phyloP scores from a whole-genome alignment of 2,888 invertebrate genomes.

The Keiferia lycopersicella region DNA sequence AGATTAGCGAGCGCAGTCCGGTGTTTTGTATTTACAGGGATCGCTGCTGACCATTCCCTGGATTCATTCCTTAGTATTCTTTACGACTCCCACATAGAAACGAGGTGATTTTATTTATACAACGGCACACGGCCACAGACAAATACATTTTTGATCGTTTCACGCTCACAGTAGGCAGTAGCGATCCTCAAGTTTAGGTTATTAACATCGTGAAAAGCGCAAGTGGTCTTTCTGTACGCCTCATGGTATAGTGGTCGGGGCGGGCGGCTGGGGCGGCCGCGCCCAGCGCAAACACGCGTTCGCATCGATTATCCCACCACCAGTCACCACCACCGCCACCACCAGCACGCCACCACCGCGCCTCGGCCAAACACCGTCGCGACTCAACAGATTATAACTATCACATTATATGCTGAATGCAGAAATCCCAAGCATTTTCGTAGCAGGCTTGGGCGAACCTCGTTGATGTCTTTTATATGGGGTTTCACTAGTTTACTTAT shows the following conservation, averaged over 20 bases:
- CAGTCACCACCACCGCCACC: neutral
- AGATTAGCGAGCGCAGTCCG: too few species aligned
- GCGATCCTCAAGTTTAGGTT: too few species aligned
- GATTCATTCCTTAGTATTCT: too few species aligned
- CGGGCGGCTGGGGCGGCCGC: neutral
- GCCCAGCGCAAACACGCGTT: constrained; percentile 20
- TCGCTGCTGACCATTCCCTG: too few species aligned
- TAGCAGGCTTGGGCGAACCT: neutral
- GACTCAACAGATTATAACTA: neutral
- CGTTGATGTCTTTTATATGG: constrained; percentile 18
- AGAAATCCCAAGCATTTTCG: neutral
- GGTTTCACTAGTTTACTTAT: neutral
- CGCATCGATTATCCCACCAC: constrained; percentile 13
- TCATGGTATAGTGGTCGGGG: neutral
- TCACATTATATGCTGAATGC: neutral
- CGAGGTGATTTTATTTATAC: too few species aligned
- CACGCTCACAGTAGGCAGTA: too few species aligned
- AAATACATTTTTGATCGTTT: too few species aligned
- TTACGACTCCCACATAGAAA: too few species aligned
- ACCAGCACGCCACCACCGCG: neutral
- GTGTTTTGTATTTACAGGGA: too few species aligned
- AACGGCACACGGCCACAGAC: too few species aligned
- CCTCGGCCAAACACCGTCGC: constrained; percentile 1
- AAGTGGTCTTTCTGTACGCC: neutral
- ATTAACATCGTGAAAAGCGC: neutral